Evolutionary conservation across 2,113 vertebrate species (phyloP), one percentile per base, ranked within the genome.

Genomic region (Spermophilus dauricus): DNA sequence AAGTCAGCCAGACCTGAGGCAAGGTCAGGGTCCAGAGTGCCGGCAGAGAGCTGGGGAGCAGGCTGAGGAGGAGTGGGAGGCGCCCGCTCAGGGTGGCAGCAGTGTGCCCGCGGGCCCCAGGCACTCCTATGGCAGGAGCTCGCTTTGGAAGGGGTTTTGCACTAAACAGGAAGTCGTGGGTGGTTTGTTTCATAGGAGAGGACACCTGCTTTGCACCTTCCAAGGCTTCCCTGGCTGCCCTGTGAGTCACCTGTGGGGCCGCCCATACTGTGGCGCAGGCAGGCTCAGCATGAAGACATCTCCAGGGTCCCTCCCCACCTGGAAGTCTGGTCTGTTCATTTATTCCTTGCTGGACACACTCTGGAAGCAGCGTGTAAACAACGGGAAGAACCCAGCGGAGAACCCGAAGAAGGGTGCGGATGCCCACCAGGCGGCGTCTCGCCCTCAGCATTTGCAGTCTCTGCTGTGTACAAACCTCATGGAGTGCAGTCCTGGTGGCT

Each of bases 291-390:
- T 37, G 10, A 11, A 30, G 9, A 42, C 22, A 18, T 32, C 39
- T 42, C 39, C 3, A 1, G 4, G 56, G 76, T 8, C 4, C 34
- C 63, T 5, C 24, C 70, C 3, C 24, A 14, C 6, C 72, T 6
- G 24, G 34, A 34, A 2, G 76, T 2, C 58, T 22, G 80, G 65
- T 34, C 37, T n/a, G n/a, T 98, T 97, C 98, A 96, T 98, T 96
- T 98, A 98, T 97, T 97, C 97, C 98, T 96, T 94, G 98, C 98
- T 96, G 98, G 98, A 98, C 98, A 98, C 97, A 97, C 92, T 97
- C 96, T 91, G 96, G 97, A 98, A 97, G 98, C 97, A 96, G 96
- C 51, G 94, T 98, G 98, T 98, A 42, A 85, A 95, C 77, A 72
- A 76, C 89, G 89, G 94, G 95, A 80, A 89, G 93, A 80, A 86